Evolutionary conservation across 2,888 invertebrate species (phyloP).

Genomic region (Dromius quadrimaculatus): DNA sequence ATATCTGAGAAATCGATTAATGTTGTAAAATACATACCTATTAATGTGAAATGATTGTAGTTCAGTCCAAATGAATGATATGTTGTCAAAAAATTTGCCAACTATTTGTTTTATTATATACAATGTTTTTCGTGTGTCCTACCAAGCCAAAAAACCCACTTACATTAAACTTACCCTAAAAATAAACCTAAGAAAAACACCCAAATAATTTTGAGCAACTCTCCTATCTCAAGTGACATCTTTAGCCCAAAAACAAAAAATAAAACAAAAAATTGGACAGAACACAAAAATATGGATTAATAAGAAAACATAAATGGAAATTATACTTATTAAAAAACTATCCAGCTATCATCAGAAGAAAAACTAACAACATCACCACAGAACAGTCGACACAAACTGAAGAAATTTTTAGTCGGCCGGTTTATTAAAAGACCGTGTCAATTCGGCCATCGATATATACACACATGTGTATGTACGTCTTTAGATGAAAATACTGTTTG

Average conservation of each 20-base stretch:
- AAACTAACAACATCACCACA: constrained; percentile 1
- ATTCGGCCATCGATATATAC: constrained; percentile 44
- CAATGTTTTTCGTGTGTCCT: constrained; percentile 19
- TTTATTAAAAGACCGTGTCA: constrained; percentile 29
- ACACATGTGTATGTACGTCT: constrained; percentile 27
- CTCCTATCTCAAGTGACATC: constrained; percentile 20
- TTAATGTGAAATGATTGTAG: neutral
- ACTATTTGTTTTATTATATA: constrained; percentile 29
- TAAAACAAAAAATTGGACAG: constrained; percentile 27
- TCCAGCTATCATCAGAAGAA: constrained; percentile 2
- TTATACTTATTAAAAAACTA: constrained; percentile 21
- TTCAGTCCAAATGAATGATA: constrained; percentile 15
- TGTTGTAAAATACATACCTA: constrained; percentile 8
- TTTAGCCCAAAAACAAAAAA: constrained; percentile 16
- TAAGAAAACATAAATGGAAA: constrained; percentile 3
- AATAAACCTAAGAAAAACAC: constrained; percentile 43
- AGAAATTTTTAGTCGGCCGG: neutral
- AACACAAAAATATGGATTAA: constrained; percentile 12
- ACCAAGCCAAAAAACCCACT: constrained; percentile 31
- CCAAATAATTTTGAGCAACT: constrained; percentile 49
- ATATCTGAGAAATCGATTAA: no score
- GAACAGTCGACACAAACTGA: constrained; percentile 18
- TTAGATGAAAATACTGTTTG: constrained; percentile 28
- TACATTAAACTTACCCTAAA: constrained; percentile 44
- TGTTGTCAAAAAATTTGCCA: constrained; percentile 16